Evolutionary conservation across 2,797 vertebrate species (phyloP).

Genomic region (Oophaga sylvatica): DNA sequence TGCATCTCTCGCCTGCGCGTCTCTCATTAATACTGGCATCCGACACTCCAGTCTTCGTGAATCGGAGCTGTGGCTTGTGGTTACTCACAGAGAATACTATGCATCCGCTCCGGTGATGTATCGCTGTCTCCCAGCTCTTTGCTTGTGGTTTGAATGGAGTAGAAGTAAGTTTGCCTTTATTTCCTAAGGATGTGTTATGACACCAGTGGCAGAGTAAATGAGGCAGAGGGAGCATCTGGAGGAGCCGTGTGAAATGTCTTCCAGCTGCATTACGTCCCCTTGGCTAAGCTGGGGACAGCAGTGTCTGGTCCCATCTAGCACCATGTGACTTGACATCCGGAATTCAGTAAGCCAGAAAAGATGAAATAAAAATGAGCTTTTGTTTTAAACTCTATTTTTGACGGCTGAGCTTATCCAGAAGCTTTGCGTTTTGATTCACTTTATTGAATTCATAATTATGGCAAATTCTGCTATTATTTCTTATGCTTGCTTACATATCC

Average conservation of each 20-base stretch:
- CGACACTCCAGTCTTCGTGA: too few relatives aligned
- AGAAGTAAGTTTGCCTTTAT: constrained; percentile 31
- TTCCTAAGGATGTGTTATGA: constrained; percentile 45
- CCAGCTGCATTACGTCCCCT: constrained; percentile 49
- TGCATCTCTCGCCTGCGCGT: too few relatives aligned
- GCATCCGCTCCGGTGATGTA: background rate
- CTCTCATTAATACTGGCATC: too few relatives aligned
- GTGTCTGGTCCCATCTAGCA: constrained; percentile 11
- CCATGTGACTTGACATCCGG: constrained; percentile 24
- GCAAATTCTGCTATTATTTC: background rate
- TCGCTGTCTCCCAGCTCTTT: background rate
- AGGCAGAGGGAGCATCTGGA: constrained; percentile 51
- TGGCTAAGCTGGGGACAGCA: constrained; percentile 16
- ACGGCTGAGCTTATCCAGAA: background rate
- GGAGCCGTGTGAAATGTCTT: constrained; percentile 49
- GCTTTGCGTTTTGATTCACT: background rate
- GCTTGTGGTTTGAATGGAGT: constrained; percentile 21
- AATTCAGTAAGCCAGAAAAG: background rate
- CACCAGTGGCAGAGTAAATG: constrained; percentile 38
- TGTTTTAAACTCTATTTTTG: background rate
- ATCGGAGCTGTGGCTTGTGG: too few relatives aligned
- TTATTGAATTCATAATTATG: background rate
- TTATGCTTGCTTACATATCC: too few relatives aligned
- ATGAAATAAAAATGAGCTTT: constrained; percentile 11
- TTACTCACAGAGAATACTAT: background rate